Conservation (phyloP, 2,113 vertebrate genomes). For the Calidris pygmaea region DNA sequence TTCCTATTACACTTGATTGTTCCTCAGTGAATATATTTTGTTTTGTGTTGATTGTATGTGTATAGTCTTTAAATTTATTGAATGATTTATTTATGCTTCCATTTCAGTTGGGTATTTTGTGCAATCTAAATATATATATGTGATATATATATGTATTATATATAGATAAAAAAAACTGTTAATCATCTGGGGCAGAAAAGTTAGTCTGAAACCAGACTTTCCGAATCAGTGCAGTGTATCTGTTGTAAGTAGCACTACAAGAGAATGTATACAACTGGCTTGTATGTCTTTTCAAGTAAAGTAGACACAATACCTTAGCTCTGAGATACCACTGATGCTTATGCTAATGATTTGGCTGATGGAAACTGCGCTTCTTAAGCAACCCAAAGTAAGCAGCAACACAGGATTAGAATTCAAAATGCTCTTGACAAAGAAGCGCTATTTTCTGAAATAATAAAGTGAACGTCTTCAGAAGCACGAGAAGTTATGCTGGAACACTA, state of each 20-base stretch:
- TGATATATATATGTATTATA: too few species aligned
- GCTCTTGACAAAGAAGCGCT: neutral
- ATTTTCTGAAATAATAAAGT: neutral
- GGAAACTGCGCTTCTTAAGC: neutral
- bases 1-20: neutral
- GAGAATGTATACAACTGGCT: neutral
- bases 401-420: neutral
- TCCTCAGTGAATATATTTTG: neutral
- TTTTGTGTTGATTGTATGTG: neutral
- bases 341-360: neutral
- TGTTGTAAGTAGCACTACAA: neutral
- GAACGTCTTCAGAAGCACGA: neutral
- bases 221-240: neutral
- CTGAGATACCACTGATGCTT: neutral
- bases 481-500: neutral
- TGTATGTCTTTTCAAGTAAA: neutral
- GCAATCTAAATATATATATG: neutral
- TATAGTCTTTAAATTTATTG: neutral
- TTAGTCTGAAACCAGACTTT: neutral
- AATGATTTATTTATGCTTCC: neutral
- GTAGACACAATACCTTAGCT: neutral
- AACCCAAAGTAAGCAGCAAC: neutral
- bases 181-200: neutral
- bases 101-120: neutral
- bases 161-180: neutral